phyloP scores from a whole-genome alignment of 2,888 invertebrate species.

The Kryphioiulus occultus region DNA sequence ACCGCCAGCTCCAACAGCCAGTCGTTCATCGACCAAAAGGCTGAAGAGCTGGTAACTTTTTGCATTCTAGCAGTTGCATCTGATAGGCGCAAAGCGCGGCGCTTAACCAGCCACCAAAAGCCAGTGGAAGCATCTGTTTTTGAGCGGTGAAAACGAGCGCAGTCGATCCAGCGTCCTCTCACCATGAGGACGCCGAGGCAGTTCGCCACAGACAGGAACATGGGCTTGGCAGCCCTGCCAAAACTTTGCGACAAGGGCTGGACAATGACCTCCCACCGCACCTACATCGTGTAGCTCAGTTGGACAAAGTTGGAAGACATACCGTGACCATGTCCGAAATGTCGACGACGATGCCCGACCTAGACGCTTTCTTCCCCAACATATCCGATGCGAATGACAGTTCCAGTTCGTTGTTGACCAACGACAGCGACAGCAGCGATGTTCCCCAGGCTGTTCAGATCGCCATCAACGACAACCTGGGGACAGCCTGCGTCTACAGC shows the following conservation, averaged over 20 bases:
- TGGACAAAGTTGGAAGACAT: not conserved
- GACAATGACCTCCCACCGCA: not conserved
- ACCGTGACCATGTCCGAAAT: not conserved
- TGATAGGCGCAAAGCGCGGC: not conserved
- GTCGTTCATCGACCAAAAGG: not conserved
- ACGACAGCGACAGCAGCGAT: not conserved
- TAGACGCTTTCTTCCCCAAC: not conserved
- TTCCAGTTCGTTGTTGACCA: not conserved
- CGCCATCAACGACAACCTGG: slow-evolving; percentile 45
- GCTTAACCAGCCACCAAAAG: not conserved
- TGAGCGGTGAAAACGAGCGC: too few species aligned
- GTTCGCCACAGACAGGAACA: not conserved
- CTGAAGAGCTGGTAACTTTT: not conserved
- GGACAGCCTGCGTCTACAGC: slow-evolving; percentile 70
- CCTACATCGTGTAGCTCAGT: not conserved
- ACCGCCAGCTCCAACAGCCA: not conserved
- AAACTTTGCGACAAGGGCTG: not conserved
- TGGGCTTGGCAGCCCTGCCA: not conserved
- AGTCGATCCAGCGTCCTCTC: not conserved
- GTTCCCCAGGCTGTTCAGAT: not conserved
- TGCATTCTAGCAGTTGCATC: not conserved
- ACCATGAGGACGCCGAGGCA: not conserved
- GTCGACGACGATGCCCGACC: not conserved
- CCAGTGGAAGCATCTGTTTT: not conserved
- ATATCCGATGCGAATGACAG: not conserved